Evolutionary conservation across 2,797 vertebrate species (phyloP).

Genomic region (Spatula versicolor): DNA sequence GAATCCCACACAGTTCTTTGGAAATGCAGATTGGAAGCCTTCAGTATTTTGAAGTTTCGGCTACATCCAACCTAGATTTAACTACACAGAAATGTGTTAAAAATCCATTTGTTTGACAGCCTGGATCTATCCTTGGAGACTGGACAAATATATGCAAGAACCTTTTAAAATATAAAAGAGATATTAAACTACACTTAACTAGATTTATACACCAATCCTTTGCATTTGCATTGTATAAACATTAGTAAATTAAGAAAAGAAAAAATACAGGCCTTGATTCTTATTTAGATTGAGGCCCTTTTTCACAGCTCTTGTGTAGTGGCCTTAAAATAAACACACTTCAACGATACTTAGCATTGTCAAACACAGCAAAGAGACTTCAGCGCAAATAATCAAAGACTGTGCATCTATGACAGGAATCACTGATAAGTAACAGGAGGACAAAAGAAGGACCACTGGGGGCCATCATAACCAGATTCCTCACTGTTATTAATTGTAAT

Average conservation of each 20-base stretch:
- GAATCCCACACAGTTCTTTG: neutral
- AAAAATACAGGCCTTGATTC: neutral
- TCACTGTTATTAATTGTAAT: neutral
- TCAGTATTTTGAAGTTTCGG: neutral
- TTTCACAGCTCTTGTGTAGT: slow-evolving; percentile 5
- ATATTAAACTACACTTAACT: slow-evolving; percentile 23
- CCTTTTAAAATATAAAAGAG: neutral
- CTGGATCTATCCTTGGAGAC: neutral
- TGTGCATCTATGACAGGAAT: neutral
- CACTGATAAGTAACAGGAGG: neutral
- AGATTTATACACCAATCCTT: slow-evolving; percentile 30
- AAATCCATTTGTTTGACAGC: slow-evolving; percentile 41
- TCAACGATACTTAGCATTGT: slow-evolving; percentile 45
- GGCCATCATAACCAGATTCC: neutral
- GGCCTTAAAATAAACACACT: slow-evolving; percentile 55
- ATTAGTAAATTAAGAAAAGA: neutral
- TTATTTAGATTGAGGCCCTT: neutral
- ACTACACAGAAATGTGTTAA: neutral
- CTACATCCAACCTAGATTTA: neutral
- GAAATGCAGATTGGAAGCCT: neutral
- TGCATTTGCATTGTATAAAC: slow-evolving; percentile 31
- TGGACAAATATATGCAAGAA: neutral
- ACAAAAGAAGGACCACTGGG: neutral
- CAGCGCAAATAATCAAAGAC: neutral
- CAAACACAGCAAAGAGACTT: slow-evolving; percentile 33